Evolutionary conservation across 2,113 vertebrate genomes (phyloP), one percentile per base, ranked within the genome.

Genomic region (Rhadina sibilatrix): DNA sequence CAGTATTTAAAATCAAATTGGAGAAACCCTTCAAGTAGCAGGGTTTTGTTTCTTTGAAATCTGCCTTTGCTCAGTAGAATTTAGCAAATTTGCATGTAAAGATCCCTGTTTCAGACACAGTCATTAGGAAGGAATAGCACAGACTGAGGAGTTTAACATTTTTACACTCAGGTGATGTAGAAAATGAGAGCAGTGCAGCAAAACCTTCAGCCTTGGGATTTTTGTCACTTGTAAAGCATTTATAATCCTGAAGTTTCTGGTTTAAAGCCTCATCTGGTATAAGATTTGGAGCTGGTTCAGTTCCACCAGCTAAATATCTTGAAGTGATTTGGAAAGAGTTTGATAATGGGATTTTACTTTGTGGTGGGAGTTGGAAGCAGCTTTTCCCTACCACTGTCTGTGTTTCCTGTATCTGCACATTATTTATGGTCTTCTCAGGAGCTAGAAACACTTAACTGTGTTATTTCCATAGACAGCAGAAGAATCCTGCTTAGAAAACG

Each of bases 1-100:
- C 37, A 79, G 81, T 91, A 91, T 92, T 95, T 95, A 91, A 95
- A 87, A 95, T 35, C 68, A 87, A 94, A 84, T n/a, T 65, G 40
- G 80, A 90, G 77, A 35, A 31, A 74, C 76, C 71, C 74, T 80
- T 90, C 17, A 68, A 80, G 75, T 47, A 37, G 38, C 30, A 80
- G 78, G 63, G 79, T n/a, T 86, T 91, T 71, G 72, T 60, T 96
- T 72, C 70, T 88, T 79, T 23, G 15, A 80, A 91, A 76, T n/a
- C 30, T 69, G 50, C 49, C 60, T 81, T 86, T 77, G 53, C 66
- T 81, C 52, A 40, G 18, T n/a, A 24, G 61, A 59, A 77, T 96
- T 69, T 65, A 79, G 60, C 37, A 76, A 44, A 86, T 92, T 76
- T 86, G 52, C 40, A 42, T 80, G 15, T 49, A 35, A 78, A 79